Conservation (phyloP, 1,140 invertebrate genomes). For the Hylaeus anthracinus region DNA sequence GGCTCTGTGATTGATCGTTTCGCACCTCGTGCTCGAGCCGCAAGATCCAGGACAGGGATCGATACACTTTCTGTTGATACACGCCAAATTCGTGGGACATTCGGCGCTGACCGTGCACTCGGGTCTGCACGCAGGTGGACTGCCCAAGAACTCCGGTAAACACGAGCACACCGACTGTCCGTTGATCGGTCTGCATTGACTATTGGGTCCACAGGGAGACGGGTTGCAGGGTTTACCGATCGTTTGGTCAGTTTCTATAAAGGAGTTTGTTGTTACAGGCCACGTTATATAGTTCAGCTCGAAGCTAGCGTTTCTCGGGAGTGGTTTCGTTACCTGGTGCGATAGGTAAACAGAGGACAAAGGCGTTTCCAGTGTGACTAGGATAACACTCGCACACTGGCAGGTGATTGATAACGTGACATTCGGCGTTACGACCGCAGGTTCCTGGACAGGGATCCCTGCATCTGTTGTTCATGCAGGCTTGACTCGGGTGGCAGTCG, state of each 20-base stretch:
- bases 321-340: conserved; percentile 26
- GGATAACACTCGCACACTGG: conserved; percentile 86
- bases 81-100: conserved; percentile 78
- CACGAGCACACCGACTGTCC: conserved; percentile 81
- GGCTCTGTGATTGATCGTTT: conserved; percentile 82
- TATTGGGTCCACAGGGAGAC: conserved; percentile 82
- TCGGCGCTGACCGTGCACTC: conserved; percentile 81
- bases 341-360: conserved; percentile 40
- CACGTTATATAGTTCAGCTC: no score
- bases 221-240: conserved; percentile 81
- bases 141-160: conserved; percentile 79
- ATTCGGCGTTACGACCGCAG: conserved; percentile 86
- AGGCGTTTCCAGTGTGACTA: conserved; percentile 83
- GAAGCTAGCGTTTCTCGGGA: neutral
- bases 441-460: conserved; percentile 83
- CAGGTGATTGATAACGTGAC: conserved; percentile 86
- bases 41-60: conserved; percentile 82
- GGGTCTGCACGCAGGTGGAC: conserved; percentile 81
- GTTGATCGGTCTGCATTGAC: conserved; percentile 79
- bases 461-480: conserved; percentile 86
- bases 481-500: conserved; percentile 84
- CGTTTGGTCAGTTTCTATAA: conserved; percentile 69
- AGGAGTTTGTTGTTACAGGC: neutral
- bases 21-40: conserved; percentile 79
- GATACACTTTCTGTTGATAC: conserved; percentile 80